Percentiles rank a stretch among this genome's conserved stretches.
Evolutionary conservation across 2,113 vertebrate genomes (phyloP).

Genomic region (Vidua chalybeata): DNA sequence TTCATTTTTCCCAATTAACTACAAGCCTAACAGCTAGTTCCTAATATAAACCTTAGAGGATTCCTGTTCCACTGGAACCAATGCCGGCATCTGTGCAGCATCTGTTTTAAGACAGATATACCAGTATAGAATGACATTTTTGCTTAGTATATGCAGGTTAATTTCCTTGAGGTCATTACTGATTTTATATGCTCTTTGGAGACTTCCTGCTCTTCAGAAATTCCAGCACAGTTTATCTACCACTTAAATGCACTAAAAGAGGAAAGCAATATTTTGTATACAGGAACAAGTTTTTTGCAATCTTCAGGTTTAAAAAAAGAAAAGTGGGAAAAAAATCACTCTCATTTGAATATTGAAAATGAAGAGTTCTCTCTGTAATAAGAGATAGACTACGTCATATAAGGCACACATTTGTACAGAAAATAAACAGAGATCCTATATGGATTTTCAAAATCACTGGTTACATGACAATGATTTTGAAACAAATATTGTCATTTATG

Average conservation of each 20-base stretch:
- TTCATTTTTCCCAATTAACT: neutral
- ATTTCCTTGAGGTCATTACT: slow-evolving; percentile 9
- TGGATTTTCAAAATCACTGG: neutral
- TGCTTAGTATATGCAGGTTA: neutral
- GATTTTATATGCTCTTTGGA: slow-evolving; percentile 23
- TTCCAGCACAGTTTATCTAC: neutral
- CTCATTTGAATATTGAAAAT: neutral
- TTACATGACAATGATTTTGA: neutral
- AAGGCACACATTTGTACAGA: neutral
- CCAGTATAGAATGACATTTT: slow-evolving; percentile 15
- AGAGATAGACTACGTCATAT: neutral
- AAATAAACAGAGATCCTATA: neutral
- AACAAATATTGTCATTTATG: neutral
- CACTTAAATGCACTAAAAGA: neutral
- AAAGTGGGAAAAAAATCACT: neutral
- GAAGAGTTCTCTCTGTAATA: neutral
- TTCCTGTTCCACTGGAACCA: neutral
- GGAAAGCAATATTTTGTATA: neutral
- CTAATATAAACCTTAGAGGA: neutral
- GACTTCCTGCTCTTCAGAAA: neutral
- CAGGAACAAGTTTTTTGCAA: neutral
- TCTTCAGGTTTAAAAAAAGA: neutral
- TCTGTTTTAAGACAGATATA: slow-evolving; percentile 18
- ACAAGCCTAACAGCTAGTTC: neutral
- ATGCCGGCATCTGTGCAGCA: neutral